Conservation (phyloP, 2,113 vertebrate species). For the Myiozetetes cayanensis region DNA sequence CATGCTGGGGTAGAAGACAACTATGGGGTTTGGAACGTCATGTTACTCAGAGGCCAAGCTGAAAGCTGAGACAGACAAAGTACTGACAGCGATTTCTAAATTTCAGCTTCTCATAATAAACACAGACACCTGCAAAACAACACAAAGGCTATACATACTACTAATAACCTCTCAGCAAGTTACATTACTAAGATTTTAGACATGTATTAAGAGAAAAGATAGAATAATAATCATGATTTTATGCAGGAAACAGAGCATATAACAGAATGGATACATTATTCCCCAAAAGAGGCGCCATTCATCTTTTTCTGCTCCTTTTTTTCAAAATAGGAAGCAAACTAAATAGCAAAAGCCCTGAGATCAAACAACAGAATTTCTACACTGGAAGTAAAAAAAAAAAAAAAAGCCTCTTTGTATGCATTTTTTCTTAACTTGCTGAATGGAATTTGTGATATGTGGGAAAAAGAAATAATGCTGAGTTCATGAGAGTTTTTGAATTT, state of each 20-base stretch:
- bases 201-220: constrained; percentile 13
- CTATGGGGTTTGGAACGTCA: constrained; percentile 14
- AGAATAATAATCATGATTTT: constrained; percentile 26
- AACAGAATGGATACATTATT: not conserved
- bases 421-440: not conserved
- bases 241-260: not conserved
- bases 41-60: not conserved
- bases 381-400: not conserved
- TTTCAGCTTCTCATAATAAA: constrained; percentile 46
- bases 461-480: not conserved
- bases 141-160: not conserved
- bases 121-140: constrained; percentile 38
- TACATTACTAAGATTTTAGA: not conserved
- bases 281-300: not conserved
- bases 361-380: not conserved
- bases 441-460: not conserved
- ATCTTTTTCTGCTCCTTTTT: not conserved
- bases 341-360: not conserved
- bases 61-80: constrained; percentile 17
- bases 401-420: not conserved
- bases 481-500: not conserved
- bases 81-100: not conserved
- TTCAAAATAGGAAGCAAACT: not conserved
- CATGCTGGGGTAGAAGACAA: not conserved
- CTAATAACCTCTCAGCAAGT: constrained; percentile 12